Percentiles rank a stretch among this genome's conserved stretches.
These are phyloP conservation scores for Pygoscelis antarcticus DNA, from an alignment of 2,113 vertebrate species.

Conservation along the genomic window DNA sequence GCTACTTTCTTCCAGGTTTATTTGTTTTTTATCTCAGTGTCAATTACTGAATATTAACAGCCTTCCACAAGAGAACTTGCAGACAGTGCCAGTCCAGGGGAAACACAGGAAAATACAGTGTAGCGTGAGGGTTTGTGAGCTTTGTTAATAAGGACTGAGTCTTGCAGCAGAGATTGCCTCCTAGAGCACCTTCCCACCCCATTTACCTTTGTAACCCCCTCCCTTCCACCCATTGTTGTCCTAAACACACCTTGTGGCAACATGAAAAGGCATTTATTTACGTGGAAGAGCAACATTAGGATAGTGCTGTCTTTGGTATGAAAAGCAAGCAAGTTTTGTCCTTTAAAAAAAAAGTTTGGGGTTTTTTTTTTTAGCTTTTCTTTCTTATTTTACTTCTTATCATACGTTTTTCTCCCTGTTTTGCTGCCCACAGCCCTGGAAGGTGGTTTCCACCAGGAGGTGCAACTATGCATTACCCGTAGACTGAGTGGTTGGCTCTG, in stretches of 20 bases:
- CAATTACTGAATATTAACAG: not conserved
- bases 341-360: not conserved
- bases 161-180: not conserved
- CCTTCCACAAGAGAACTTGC: not conserved
- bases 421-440: not conserved
- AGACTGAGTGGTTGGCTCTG: not conserved
- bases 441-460: not conserved
- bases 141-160: not conserved
- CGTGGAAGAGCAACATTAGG: not conserved
- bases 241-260: not conserved
- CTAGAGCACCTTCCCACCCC: not conserved
- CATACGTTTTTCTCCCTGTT: not conserved
- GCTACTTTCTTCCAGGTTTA: not conserved
- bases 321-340: not conserved
- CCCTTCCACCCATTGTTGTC: not conserved
- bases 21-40: not conserved
- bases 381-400: not conserved
- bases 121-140: not conserved
- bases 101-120: not conserved
- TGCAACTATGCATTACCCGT: not conserved
- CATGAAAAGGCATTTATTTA: not conserved
- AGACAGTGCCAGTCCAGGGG: not conserved
- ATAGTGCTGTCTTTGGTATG: not conserved
- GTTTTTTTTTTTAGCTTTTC: not conserved
- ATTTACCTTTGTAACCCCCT: not conserved